phyloP scores from a whole-genome alignment of 2,113 vertebrate species.

The Elaphurus davidianus region DNA sequence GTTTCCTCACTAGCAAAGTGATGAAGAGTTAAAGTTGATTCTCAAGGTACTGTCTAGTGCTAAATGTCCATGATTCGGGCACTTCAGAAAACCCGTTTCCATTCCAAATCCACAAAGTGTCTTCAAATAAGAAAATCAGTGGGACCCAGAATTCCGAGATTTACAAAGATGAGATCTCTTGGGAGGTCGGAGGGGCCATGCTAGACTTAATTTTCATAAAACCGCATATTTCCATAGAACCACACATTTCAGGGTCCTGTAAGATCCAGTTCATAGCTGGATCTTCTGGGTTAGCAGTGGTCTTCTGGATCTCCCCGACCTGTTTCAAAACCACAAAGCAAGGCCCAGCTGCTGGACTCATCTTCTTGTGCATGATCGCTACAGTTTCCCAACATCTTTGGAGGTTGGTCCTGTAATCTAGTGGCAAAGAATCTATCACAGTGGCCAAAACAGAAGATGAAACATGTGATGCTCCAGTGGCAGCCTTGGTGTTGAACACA shows the following conservation, averaged over 20 bases:
- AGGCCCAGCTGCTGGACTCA: no score
- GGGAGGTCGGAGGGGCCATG: no score
- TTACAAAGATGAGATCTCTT: background rate
- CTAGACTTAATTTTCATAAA: background rate
- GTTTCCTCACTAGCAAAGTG: background rate
- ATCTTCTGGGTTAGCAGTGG: background rate
- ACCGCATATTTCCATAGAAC: background rate
- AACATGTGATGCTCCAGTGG: no score
- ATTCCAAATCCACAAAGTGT: background rate
- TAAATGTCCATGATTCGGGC: background rate
- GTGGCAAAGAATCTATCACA: background rate
- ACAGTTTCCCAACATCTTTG: background rate
- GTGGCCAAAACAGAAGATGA: background rate
- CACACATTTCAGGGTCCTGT: background rate
- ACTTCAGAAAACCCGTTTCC: background rate
- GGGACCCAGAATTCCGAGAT: background rate
- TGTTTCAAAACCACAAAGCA: background rate
- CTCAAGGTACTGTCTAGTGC: background rate
- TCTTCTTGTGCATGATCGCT: background rate
- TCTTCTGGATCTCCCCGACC: background rate
- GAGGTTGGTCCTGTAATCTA: background rate
- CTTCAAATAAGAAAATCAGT: background rate
- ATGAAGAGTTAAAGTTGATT: background rate
- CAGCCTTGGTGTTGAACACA: background rate
- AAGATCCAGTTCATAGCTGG: background rate